Base-by-base conservation (phyloP, 2,113 vertebrate genomes). In the Odontesthes bonariensis region DNA sequence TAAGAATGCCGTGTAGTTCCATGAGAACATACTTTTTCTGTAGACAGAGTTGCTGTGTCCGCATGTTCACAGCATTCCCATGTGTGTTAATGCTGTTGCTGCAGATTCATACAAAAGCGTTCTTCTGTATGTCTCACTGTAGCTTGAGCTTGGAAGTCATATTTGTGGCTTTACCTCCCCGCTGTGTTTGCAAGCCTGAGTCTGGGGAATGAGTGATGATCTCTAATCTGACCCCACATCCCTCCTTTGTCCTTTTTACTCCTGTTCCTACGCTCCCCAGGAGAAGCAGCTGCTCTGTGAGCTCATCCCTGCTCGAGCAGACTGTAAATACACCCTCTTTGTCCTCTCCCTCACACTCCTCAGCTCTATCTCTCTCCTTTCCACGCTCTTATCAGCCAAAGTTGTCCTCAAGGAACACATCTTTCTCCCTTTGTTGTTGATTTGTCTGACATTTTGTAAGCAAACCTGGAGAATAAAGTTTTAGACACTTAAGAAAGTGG, bases 221-320 rank as follows among this genome's bases (percentile, higher is more conserved):
- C 91, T 91, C 81, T 86, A 78, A 84, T 89, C 89, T 74, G 79
- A 67, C 66, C 47, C 44, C 56, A 40, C 42, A 32, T 64, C 66
- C 85, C 79, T 78, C 49, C 47, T 23, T 69, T 52, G 58, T 80
- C 62, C 56, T 52, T 70, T 79, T 75, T 60, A 81, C 69, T 87
- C 72, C 66, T 62, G 59, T 73, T 79, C 67, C 79, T 64, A 72
- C 19, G 27, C 62, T 82, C 77, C 65, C 68, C 70, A 78, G 73
- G 58, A 83, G 74, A 90, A 65, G 71, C 94, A 94, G 91, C 91
- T 94, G 92, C 65, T 77, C 61, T 19, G 71, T 91, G 87, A 91
- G 82, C 79, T 91, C 91, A 90, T 85, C 67, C 69, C 56, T 69
- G 54, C 58, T 80, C 35, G 31, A 72, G 57, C n/a, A 3, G 65